phyloP scores from a whole-genome alignment of 2,113 vertebrate species.

The Montifringilla adamsi region DNA sequence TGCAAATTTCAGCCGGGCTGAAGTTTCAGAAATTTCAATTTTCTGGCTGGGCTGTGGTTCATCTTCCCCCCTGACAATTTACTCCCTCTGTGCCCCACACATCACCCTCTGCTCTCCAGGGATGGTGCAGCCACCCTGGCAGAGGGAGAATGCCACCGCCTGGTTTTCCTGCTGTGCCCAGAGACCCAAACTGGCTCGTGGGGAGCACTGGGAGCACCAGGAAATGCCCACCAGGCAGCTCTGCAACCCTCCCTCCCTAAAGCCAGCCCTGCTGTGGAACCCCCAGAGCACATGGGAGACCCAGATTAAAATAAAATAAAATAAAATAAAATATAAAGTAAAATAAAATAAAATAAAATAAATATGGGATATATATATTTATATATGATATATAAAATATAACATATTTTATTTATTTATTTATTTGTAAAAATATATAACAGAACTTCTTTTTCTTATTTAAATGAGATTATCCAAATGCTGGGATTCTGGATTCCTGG shows the following conservation, averaged over 20 bases:
- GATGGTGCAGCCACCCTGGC: fast-evolving
- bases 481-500: no score
- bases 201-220: not conserved
- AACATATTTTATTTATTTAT: no score
- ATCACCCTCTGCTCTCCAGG: not conserved
- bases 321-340: no score
- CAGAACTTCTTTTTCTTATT: not conserved
- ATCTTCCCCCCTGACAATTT: not conserved
- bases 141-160: fast-evolving
- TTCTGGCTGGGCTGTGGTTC: not conserved
- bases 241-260: not conserved
- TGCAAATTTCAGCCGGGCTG: not conserved
- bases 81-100: not conserved
- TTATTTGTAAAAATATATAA: not conserved
- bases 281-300: fast-evolving
- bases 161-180: not conserved
- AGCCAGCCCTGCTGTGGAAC: not conserved
- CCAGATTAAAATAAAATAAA: not conserved
- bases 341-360: no score
- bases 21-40: no score
- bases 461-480: fast-evolving
- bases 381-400: no score
- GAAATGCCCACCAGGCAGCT: not conserved
- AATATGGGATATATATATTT: no score
- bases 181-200: fast-evolving